Percentiles rank a stretch among this genome's conserved stretches.
Conservation (phyloP, 2,113 vertebrate genomes). For the Megaptera novaeangliae region DNA sequence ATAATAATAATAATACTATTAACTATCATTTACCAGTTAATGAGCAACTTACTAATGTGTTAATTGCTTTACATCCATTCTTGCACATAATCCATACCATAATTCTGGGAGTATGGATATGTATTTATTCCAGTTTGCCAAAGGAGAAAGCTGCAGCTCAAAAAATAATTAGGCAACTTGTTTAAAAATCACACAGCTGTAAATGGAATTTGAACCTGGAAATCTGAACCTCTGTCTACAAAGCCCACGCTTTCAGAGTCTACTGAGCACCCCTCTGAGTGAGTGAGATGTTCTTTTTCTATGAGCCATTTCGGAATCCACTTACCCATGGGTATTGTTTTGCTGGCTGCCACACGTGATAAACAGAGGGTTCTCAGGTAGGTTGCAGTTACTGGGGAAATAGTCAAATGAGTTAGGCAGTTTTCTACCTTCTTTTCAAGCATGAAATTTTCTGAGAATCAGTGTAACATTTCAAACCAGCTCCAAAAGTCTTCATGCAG, state of each 20-base stretch:
- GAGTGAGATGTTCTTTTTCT: too few species aligned
- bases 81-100: rapidly evolving
- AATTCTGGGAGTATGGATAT: not conserved
- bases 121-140: not conserved
- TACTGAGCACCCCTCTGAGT: not conserved
- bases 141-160: not conserved
- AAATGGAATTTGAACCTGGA: not conserved
- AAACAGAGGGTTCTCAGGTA: slow-evolving; percentile 85
- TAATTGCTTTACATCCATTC: not conserved
- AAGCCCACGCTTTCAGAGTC: not conserved
- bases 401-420: not conserved
- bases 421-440: not conserved
- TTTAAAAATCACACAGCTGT: not conserved
- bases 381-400: slow-evolving; percentile 77
- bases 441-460: not conserved
- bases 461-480: not conserved
- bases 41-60: not conserved
- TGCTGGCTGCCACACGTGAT: slow-evolving; percentile 75
- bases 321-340: slow-evolving; percentile 65
- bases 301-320: not conserved
- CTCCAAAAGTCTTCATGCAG: not conserved
- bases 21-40: not conserved
- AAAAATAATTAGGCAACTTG: not conserved
- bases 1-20: not conserved
- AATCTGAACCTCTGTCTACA: not conserved